Percentiles rank a stretch among this genome's conserved stretches.
Evolutionary conservation across 1,140 invertebrate species (phyloP).

Genomic region (Bicyclus anynana): DNA sequence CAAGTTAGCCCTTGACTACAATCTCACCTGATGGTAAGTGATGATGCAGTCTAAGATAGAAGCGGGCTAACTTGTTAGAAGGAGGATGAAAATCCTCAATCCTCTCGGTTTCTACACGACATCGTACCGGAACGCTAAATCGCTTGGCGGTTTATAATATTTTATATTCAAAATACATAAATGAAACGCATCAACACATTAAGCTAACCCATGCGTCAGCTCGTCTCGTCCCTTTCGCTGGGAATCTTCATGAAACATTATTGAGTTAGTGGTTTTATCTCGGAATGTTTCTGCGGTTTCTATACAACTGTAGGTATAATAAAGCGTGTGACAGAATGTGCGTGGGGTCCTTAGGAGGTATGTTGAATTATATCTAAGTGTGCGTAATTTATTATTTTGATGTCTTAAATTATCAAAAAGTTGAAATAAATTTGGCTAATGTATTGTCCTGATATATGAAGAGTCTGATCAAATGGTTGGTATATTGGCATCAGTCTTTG

Average conservation of each 20-base stretch:
- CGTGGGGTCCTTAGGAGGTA: conserved; percentile 30
- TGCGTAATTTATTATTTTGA: conserved; percentile 33
- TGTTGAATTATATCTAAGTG: conserved; percentile 34
- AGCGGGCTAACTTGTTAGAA: too few relatives aligned
- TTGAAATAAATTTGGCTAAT: conserved; percentile 19
- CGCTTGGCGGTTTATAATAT: too few relatives aligned
- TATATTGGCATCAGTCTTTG: conserved; percentile 12
- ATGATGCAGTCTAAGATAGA: too few relatives aligned
- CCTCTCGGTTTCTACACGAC: too few relatives aligned
- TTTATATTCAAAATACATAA: too few relatives aligned
- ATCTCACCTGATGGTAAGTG: too few relatives aligned
- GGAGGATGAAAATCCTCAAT: too few relatives aligned
- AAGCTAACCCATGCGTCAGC: conserved; percentile 3
- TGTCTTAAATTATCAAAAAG: conserved; percentile 15
- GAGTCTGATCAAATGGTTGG: conserved; percentile 19
- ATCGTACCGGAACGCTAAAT: too few relatives aligned
- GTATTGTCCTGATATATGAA: too few relatives aligned
- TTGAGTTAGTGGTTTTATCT: conserved; percentile 36
- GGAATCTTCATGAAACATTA: conserved; percentile 36
- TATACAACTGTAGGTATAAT: conserved; percentile 23
- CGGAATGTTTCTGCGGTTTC: conserved; percentile 27
- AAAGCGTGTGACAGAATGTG: conserved; percentile 30
- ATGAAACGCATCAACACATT: too few relatives aligned
- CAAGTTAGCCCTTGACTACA: too few relatives aligned
- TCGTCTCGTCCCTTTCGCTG: conserved; percentile 11